These are phyloP conservation scores for Coranthus polyacanthus DNA, from an alignment of 2,797 vertebrate genomes.

Conservation along the genomic window DNA sequence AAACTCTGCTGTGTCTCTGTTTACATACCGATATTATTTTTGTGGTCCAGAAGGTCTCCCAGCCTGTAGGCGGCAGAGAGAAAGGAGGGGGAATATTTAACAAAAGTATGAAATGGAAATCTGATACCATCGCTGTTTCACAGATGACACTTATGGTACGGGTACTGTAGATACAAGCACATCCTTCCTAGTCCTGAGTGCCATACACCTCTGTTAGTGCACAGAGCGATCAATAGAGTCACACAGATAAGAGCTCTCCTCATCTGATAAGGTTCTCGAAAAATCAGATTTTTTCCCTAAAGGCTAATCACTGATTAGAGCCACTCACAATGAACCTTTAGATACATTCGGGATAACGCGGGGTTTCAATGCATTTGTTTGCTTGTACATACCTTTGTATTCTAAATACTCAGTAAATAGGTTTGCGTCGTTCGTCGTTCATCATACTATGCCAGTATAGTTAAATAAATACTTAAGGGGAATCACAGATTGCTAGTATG, in stretches of 20 bases:
- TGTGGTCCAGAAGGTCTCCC: not conserved
- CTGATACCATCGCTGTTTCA: constrained; percentile 74
- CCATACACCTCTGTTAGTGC: constrained; percentile 61
- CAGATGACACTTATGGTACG: constrained; percentile 61
- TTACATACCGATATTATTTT: constrained; percentile 13
- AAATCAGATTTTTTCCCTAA: constrained; percentile 61
- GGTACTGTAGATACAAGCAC: constrained; percentile 73
- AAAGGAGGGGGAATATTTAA: constrained; percentile 12
- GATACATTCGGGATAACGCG: constrained; percentile 38
- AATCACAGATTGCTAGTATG: too few relatives aligned
- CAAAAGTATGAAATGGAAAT: constrained; percentile 45
- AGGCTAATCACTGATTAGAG: constrained; percentile 66
- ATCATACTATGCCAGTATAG: too few relatives aligned
- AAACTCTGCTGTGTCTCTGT: not conserved
- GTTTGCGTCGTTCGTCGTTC: too few relatives aligned
- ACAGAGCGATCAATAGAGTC: constrained; percentile 79
- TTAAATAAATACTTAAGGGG: too few relatives aligned
- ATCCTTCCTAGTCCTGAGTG: constrained; percentile 73
- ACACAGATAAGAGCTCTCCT: constrained; percentile 82
- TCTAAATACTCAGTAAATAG: too few relatives aligned
- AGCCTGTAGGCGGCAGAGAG: constrained; percentile 10
- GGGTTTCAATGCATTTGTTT: constrained; percentile 9
- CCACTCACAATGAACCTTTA: constrained; percentile 44
- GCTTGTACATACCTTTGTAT: not conserved
- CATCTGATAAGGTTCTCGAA: constrained; percentile 80